A percentile compares a stretch with the other conserved stretches of the same genome.
Evolutionary conservation across 2,888 invertebrate species (phyloP).

Genomic region (Mesoligia furuncula): DNA sequence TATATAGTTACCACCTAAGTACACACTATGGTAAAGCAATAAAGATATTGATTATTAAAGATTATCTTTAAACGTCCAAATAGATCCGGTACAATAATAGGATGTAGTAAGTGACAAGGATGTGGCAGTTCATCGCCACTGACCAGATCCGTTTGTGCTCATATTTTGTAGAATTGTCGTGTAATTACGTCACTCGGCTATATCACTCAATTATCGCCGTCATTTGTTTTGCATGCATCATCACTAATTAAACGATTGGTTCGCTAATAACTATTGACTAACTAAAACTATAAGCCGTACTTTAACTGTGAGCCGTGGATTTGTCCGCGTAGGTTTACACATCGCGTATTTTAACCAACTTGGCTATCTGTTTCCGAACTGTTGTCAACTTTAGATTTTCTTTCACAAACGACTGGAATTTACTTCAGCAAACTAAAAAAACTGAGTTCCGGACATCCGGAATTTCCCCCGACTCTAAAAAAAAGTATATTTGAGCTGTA

Average conservation of each 20-base stretch:
- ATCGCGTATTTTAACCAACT: neutral
- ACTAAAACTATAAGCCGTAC: neutral
- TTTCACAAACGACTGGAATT: neutral
- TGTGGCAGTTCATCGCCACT: constrained; percentile 48
- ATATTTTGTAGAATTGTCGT: constrained; percentile 51
- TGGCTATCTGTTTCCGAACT: neutral
- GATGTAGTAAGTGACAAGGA: constrained; percentile 44
- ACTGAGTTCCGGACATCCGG: neutral
- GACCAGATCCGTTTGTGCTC: constrained; percentile 54
- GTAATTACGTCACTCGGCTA: constrained; percentile 54
- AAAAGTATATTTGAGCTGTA: neutral
- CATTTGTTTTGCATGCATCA: constrained; percentile 53
- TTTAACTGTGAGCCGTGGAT: neutral
- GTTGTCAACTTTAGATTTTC: too few species aligned
- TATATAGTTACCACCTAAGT: too few species aligned
- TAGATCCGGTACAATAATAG: constrained; percentile 23
- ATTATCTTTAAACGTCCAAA: neutral
- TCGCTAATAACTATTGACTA: constrained; percentile 1
- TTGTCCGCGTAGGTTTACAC: neutral
- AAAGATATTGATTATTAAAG: too few species aligned
- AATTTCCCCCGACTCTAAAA: neutral
- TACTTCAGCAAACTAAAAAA: too few species aligned
- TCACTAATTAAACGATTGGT: constrained; percentile 57
- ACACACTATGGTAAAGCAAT: too few species aligned
- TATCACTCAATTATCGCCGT: constrained; percentile 32